Evolutionary conservation across 2,888 invertebrate species (phyloP), one percentile per base, ranked within the genome.

Genomic region (Chloroclystis v-ata): DNA sequence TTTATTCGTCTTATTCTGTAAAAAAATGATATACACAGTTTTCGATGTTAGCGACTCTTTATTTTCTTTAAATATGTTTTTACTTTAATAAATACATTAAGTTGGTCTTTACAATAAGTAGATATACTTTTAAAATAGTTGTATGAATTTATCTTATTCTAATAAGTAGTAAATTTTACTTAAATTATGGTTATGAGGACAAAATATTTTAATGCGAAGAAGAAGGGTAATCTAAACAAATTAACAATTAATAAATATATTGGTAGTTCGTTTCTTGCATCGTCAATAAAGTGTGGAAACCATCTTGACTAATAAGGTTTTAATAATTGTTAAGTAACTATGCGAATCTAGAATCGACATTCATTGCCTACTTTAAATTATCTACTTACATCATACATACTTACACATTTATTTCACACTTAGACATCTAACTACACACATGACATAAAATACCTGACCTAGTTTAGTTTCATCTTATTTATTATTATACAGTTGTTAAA

Each of bases 91-190:
- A 5, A 20, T 20, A 20, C 5, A n/a, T 20, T 37, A 37, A 28
- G 37, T 49, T 49, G 49, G 49, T 49, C 49, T 44, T 49, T 49
- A 49, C 37, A 41, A 20, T 48, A 20, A 40, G 37, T 37, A n/a
- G n/a, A n/a, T n/a, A n/a, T n/a, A n/a, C n/a, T 37, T 6, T 30
- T 37, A 38, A 30, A 16, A 33, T 20, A 20, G 5, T 4, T 33
- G n/a, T 2, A 33, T 33, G 14, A 33, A 20, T 33, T 16, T 1
- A 2, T 10, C 20, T 7, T 10, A 10, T n/a, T 39, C 9, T 6
- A 1, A 26, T 16, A 14, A 38, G 37, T 7, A 38, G 26, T 26
- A 44, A 20, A 4, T 20, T 20, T 5, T 20, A n/a, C n/a, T n/a
- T n/a, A n/a, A n/a, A n/a, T n/a, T n/a, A n/a, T n/a, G n/a, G n/a